Evolutionary conservation across 2,888 invertebrate species (phyloP).

Genomic region (Gandaritis pyraliata): DNA sequence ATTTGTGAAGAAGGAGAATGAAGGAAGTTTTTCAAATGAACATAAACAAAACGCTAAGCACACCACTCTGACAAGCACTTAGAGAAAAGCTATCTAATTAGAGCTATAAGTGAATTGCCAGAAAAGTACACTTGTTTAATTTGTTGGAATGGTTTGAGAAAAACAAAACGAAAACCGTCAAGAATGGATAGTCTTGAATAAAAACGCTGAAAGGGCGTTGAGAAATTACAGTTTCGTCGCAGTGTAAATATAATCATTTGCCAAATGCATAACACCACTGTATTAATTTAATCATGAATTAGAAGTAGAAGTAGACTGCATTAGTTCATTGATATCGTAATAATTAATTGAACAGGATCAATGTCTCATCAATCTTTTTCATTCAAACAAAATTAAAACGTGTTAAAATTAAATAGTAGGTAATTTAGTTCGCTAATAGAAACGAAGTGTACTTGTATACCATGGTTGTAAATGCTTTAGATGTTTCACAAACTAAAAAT

Average conservation of each 20-base stretch:
- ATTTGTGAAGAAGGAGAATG: background rate
- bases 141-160: conserved; percentile 40
- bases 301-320: conserved; percentile 28
- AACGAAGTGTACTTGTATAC: conserved; percentile 12
- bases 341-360: conserved; percentile 35
- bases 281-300: conserved; percentile 21
- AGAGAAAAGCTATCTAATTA: conserved; percentile 57
- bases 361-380: conserved; percentile 42
- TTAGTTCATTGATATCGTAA: conserved; percentile 41
- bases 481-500: conserved; percentile 16
- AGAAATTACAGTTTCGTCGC: background rate
- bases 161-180: conserved; percentile 11
- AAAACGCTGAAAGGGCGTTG: conserved; percentile 2
- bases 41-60: conserved; percentile 19
- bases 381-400: background rate
- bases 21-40: conserved; percentile 12
- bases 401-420: background rate
- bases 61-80: conserved; percentile 22
- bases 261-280: conserved; percentile 12
- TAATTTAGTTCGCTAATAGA: conserved; percentile 16
- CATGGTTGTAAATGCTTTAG: conserved; percentile 22
- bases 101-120: conserved; percentile 56
- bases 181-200: background rate
- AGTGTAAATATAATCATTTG: conserved; percentile 28
- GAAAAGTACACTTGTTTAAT: conserved; percentile 58